Evolutionary conservation across 1,140 invertebrate species (phyloP), one percentile per base, ranked within the genome.

Genomic region (Papilio polytes): DNA sequence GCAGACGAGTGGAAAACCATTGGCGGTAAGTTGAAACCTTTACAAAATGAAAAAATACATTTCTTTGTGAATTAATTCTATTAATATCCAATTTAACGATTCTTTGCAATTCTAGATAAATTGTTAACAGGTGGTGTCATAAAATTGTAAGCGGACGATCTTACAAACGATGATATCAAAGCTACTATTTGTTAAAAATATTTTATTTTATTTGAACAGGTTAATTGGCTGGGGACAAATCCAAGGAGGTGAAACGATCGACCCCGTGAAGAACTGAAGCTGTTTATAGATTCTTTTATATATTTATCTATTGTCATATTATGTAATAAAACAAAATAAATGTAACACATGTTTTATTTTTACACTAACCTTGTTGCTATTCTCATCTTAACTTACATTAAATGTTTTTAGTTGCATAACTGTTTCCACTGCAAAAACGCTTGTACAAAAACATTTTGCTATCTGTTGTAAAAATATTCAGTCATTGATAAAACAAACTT

Each of bases 141-240:
- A 46, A 8, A 46, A 2, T 48, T 13, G 48, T 51, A 15, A 15
- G 15, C 13, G 13, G 2, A 15, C 13, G 48, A 51, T 4, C 15
- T 51, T 51, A 15, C 48, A 2, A 51, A 2, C 48, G 13, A 18
- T 15, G 48, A n/a, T n/a, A n/a, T n/a, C n/a, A n/a, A n/a, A n/a
- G n/a, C n/a, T 51, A 2, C 22, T 22, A 15, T 76, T 48, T 51
- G 10, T 4, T 31, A 51, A 81, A 31, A 70, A 66, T 73, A 76
- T 96, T n/a, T 20, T 53, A 8, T 53, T 18, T 18, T n/a, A n/a
- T 13, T 56, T 56, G 9, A 56, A 18, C 94, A 98, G 97, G 95
- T 96, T 99, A 85, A 99, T 99, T 94, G 99, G 99, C 85, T 99
- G 99, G 99, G 98, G 98, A 82, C 98, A 99, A 91, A 99, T 99